A percentile compares a stretch with the other conserved stretches of the same genome.
Evolutionary conservation across 2,113 vertebrate genomes (phyloP).

Genomic region (Eptesicus fuscus): DNA sequence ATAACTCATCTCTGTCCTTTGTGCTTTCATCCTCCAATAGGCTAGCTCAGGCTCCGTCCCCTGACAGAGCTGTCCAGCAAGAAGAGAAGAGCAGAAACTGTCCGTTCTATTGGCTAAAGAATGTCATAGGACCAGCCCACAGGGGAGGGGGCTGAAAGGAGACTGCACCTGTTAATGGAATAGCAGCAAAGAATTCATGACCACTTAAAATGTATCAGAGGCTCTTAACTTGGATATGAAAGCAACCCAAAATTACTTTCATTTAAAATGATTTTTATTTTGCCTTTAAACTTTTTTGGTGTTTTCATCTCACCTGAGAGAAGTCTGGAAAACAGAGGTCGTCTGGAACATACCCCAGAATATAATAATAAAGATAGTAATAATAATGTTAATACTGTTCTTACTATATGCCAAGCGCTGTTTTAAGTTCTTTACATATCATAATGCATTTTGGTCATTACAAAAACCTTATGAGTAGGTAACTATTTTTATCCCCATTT

Average conservation of each 20-base stretch:
- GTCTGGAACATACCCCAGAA: background rate
- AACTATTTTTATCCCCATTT: background rate
- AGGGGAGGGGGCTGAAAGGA: background rate
- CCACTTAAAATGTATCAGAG: background rate
- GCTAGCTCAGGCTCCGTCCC: background rate
- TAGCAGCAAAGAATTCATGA: background rate
- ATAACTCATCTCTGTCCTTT: background rate
- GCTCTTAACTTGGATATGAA: slow-evolving; percentile 29
- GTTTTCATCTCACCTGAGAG: background rate
- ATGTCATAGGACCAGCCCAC: background rate
- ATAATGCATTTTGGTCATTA: slow-evolving; percentile 4
- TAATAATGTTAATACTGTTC: background rate
- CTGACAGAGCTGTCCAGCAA: background rate
- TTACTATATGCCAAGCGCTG: background rate
- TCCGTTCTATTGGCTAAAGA: background rate
- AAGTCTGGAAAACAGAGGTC: background rate
- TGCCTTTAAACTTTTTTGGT: background rate
- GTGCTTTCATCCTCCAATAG: background rate
- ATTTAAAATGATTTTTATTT: slow-evolving; percentile 38
- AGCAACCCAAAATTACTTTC: background rate
- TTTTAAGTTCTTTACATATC: background rate
- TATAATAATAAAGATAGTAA: background rate
- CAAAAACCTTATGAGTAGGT: background rate
- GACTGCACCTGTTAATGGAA: background rate
- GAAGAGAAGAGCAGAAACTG: background rate